Evolutionary conservation across 2,888 invertebrate genomes (phyloP).

Genomic region (Disparrhopalites patrizii): DNA sequence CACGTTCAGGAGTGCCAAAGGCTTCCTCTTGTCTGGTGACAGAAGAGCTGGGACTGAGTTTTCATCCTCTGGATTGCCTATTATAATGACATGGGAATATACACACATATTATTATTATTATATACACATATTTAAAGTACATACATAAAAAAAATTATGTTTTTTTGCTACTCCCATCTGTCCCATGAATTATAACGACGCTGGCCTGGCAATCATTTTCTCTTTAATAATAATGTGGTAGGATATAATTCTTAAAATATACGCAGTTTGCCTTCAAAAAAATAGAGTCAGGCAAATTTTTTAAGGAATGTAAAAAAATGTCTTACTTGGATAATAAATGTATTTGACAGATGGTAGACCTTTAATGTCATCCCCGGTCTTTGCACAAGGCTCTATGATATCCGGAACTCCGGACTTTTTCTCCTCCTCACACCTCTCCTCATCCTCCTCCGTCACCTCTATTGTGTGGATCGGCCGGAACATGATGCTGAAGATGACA

Average conservation of each 20-base stretch:
- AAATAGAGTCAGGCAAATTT: no score
- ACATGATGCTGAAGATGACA: slow-evolving; percentile 82
- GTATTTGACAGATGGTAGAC: slow-evolving; percentile 11
- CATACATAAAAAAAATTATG: not conserved
- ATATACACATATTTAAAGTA: not conserved
- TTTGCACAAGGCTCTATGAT: slow-evolving; percentile 20
- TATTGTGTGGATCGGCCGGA: slow-evolving; percentile 64
- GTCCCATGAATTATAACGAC: no score
- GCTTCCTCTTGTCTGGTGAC: slow-evolving; percentile 8
- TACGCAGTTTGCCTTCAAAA: no score
- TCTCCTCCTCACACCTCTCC: not conserved
- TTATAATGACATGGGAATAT: no score
- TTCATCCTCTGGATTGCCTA: not conserved
- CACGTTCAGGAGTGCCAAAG: not conserved
- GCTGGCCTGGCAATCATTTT: no score
- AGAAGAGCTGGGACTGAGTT: not conserved
- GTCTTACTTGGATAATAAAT: slow-evolving; percentile 12
- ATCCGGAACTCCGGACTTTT: slow-evolving; percentile 14
- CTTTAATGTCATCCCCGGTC: not conserved
- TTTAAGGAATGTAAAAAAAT: not conserved
- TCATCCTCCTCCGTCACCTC: slow-evolving; percentile 15
- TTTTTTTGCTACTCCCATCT: no score
- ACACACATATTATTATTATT: not conserved
- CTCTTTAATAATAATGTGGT: no score
- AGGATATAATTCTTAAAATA: no score